A percentile compares a stretch with the other conserved stretches of the same genome.
Evolutionary conservation across 1,140 invertebrate genomes (phyloP).

Genomic region (Eumeta japonica): DNA sequence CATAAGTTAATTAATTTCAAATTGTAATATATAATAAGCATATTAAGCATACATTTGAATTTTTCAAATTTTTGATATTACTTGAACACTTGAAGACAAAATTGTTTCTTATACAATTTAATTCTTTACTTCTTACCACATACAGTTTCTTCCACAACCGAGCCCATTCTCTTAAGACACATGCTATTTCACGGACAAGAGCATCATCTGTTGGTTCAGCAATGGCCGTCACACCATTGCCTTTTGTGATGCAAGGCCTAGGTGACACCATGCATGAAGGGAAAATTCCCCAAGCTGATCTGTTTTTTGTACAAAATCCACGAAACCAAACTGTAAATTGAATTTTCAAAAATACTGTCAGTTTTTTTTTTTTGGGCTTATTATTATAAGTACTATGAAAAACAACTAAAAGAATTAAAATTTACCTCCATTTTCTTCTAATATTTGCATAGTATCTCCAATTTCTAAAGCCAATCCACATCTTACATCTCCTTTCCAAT

Average conservation of each 20-base stretch:
- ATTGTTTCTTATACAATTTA: too few species aligned
- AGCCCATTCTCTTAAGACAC: conserved; percentile 90
- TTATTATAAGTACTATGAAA: too few species aligned
- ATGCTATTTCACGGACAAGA: conserved; percentile 86
- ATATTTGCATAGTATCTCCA: conserved; percentile 86
- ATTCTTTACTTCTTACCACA: conserved; percentile 82
- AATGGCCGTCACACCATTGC: conserved; percentile 34
- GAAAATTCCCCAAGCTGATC: conserved; percentile 82
- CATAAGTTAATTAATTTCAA: too few species aligned
- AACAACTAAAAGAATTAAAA: too few species aligned
- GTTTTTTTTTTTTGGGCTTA: too few species aligned
- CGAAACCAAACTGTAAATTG: conserved; percentile 79
- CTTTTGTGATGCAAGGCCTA: conserved; percentile 41
- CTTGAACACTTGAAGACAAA: too few species aligned
- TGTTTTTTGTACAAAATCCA: conserved; percentile 78
- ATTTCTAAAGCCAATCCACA: conserved; percentile 82
- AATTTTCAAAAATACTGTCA: too few species aligned
- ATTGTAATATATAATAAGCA: too few species aligned
- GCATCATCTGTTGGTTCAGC: conserved; percentile 80
- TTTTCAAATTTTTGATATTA: too few species aligned
- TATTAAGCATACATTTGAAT: too few species aligned
- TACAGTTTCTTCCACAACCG: conserved; percentile 87
- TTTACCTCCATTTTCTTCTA: conserved; percentile 85
- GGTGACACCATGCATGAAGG: conserved; percentile 58
- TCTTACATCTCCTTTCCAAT: conserved; percentile 81